Evolutionary conservation across 1,140 invertebrate genomes (phyloP).

Genomic region (Drosophila tropicalis): DNA sequence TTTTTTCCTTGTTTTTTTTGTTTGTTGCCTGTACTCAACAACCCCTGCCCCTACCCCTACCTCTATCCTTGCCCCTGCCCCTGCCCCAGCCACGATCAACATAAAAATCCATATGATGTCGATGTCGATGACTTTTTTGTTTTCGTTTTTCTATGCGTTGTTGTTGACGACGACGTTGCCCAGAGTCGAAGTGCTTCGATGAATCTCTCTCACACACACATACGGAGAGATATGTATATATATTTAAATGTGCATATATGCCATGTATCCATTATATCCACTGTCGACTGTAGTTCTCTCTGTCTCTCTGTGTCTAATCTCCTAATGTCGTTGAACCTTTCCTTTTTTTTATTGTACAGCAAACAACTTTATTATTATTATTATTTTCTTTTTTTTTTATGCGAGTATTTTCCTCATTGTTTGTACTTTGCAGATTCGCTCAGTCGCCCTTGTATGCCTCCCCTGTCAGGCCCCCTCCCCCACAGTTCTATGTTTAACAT

Average conservation of each 20-base stretch:
- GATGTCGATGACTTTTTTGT: conserved; percentile 76
- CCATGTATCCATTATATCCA: conserved; percentile 36
- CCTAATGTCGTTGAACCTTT: conserved; percentile 74
- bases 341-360: conserved; percentile 51
- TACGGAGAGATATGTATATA: conserved; percentile 5
- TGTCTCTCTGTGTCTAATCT: conserved; percentile 66
- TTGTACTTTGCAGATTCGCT: conserved; percentile 50
- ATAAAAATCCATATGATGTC: conserved; percentile 74
- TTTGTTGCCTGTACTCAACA: conserved; percentile 21
- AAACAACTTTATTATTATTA: conserved; percentile 73
- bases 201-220: conserved; percentile 41
- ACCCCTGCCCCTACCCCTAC: conserved; percentile 28
- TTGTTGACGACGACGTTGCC: conserved; percentile 14
- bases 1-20: conserved; percentile 17
- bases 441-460: conserved; percentile 1
- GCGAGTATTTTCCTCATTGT: conserved; percentile 54
- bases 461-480: not conserved
- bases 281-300: conserved; percentile 1
- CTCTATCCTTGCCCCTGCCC: conserved; percentile 23
- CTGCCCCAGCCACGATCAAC: conserved; percentile 46
- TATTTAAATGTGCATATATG: conserved; percentile 72
- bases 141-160: conserved; percentile 49
- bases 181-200: conserved; percentile 36
- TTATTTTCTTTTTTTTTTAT: conserved; percentile 50
- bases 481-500: conserved; percentile 60